phyloP scores from a whole-genome alignment of 92 coral and sea anemone species.

The Bergia sp. region DNA sequence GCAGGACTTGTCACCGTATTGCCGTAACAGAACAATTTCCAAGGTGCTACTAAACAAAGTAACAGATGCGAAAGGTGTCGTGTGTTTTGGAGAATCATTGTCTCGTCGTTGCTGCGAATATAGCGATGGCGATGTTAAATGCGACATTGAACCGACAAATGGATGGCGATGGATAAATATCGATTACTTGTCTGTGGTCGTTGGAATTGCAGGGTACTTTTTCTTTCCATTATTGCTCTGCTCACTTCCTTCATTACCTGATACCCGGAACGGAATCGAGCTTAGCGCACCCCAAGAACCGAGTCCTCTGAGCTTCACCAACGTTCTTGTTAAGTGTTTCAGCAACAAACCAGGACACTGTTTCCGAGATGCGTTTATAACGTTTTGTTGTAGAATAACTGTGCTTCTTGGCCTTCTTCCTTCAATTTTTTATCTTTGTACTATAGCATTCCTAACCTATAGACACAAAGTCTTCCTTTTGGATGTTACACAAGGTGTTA shows the following conservation, averaged over 20 bases:
- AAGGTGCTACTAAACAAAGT: too few species aligned
- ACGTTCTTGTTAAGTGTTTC: neutral
- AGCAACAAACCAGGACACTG: slow-evolving; percentile 28
- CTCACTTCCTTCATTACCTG: neutral
- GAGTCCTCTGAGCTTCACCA: neutral
- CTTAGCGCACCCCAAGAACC: neutral
- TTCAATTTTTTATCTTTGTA: neutral
- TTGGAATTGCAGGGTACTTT: neutral
- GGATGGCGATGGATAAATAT: neutral
- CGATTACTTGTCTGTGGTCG: too few species aligned
- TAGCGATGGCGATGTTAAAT: neutral
- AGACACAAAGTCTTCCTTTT: neutral
- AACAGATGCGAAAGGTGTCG: too few species aligned
- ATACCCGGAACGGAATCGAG: too few species aligned
- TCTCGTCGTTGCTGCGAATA: neutral
- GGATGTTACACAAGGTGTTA: too few species aligned
- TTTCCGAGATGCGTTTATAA: too few species aligned
- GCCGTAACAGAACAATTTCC: neutral
- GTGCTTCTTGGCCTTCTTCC: too few species aligned
- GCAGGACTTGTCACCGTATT: too few species aligned
- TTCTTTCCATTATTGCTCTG: neutral
- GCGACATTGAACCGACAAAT: neutral
- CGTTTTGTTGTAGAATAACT: too few species aligned
- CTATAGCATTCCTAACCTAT: neutral
- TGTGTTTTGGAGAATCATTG: neutral